Evolutionary conservation across 1,140 invertebrate genomes (phyloP), one percentile per base, ranked within the genome.

Genomic region (Lerema accius): DNA sequence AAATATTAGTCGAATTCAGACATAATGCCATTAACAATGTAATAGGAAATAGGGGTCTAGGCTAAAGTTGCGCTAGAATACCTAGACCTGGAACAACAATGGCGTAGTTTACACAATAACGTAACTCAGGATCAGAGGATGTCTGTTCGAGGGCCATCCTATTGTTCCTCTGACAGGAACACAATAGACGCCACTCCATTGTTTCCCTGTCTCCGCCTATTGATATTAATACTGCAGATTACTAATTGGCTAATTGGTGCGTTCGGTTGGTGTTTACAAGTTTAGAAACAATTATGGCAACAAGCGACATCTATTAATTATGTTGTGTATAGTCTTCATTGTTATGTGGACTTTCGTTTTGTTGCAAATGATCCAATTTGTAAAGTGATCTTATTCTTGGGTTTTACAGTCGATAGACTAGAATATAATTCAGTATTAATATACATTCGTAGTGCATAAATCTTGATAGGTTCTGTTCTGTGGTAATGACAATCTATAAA

Each of bases 81-180:
- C 14, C 40, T 46, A 58, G 55, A 42, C 16, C 14, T 58, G 26
- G 42, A 45, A 58, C 55, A 58, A 58, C 42, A 58, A 58, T 45
- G 42, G 55, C 43, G 13, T 45, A 32, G 55, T 46, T 58, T 45
- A 32, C 26, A 58, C 39, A 43, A 45, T 58, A 58, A 58, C 45
- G 55, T 58, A 46, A 58, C 46, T 58, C 55, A 58, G 42, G 55
- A 58, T 56, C 39, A 16, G 51, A 42, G 26, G 53, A 32, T 43
- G 55, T 43, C 55, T 11, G 15, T 32, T 49, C 42, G 26, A 32
- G 42, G 28, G 53, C 37, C 53, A 32, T 15, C 16, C 53, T 6
- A 58, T 58, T 58, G 53, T 58, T 45, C 26, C 42, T 35, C 6
- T n/a, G 35, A 23, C 37, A 26, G 53, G 53, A 42, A 42, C 50